Base-by-base conservation (phyloP, 2,888 invertebrate species). In the Pseudococcus jackbeardsleyi region DNA sequence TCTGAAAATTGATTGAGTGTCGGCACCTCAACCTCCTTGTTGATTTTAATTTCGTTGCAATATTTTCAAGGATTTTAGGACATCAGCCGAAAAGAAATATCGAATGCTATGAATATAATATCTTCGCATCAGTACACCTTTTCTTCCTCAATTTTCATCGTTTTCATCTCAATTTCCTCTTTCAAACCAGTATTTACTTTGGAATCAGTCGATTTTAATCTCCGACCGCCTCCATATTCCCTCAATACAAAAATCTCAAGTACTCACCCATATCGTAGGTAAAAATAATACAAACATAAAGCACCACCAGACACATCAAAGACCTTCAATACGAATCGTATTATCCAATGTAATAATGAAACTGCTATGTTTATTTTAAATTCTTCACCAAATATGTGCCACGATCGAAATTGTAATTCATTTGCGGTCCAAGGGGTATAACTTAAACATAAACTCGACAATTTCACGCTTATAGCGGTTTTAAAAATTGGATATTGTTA, bases 381-480 rank as follows among this genome's bases (percentile, higher is more conserved):
- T 33, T 72, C n/a, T 19, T 59, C 59, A 7, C 0, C 26, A 12
- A 72, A 72, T 26, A 64, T 22, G 22, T n/a, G 17, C 6, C 59
- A 33, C 19, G 59, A 59, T 8, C 19, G 59, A 59, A 59, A 59
- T 59, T 59, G 7, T 19, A 8, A n/a, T 59, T 59, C 19, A 19
- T 59, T 19, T 19, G n/a, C 59, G 19, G n/a, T 19, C 3, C 0
- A 5, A 19, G 12, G 33, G 68, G 22, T 7, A 15, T 33, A 33
- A 33, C 26, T 22, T 12, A 42, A 11, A 79, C n/a, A 79, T 79
- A 79, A 79, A 79, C 79, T 79, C 42, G n/a, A 33, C 39, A 79
- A 79, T 79, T 79, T 79, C 42, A 79, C 42, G 79, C 79, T 79
- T 79, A 26, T 72, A 72, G 12, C 11, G 68, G 15, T 33, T 72